Evolutionary conservation across 2,113 vertebrate species (phyloP).

Genomic region (Sander lucioperca): DNA sequence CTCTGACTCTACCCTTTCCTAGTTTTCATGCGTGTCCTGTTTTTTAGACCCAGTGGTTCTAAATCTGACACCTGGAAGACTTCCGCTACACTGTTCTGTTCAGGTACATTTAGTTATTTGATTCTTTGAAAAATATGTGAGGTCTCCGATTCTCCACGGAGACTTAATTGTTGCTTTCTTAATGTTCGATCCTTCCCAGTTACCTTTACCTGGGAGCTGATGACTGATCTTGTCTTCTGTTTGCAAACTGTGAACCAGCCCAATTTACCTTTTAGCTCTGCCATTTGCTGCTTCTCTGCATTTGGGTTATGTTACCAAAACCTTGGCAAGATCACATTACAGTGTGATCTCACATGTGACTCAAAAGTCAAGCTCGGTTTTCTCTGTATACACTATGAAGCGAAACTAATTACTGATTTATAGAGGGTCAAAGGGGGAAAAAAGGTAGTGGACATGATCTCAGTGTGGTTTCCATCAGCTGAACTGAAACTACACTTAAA

Average conservation of each 20-base stretch:
- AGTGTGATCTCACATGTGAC: not conserved
- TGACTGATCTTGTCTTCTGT: not conserved
- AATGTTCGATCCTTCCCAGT: too few species aligned
- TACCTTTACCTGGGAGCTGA: not conserved
- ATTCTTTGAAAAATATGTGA: too few species aligned
- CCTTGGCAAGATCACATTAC: constrained; percentile 5
- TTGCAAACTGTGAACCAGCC: not conserved
- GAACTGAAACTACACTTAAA: not conserved
- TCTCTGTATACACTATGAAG: not conserved
- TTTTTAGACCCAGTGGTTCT: not conserved
- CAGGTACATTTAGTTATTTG: too few species aligned
- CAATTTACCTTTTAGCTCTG: constrained; percentile 13
- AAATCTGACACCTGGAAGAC: too few species aligned
- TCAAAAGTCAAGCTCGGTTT: not conserved
- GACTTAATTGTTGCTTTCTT: too few species aligned
- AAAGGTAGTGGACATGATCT: too few species aligned
- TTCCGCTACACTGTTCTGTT: too few species aligned
- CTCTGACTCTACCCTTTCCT: not conserved
- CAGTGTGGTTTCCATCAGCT: not conserved
- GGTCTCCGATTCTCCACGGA: too few species aligned
- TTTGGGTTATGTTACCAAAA: not conserved
- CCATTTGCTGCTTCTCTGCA: not conserved
- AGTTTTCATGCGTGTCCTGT: not conserved
- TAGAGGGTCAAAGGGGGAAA: not conserved
- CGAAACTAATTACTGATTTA: not conserved